Evolutionary conservation across 2,113 vertebrate genomes (phyloP).

Genomic region (Cheirogaleus medius): DNA sequence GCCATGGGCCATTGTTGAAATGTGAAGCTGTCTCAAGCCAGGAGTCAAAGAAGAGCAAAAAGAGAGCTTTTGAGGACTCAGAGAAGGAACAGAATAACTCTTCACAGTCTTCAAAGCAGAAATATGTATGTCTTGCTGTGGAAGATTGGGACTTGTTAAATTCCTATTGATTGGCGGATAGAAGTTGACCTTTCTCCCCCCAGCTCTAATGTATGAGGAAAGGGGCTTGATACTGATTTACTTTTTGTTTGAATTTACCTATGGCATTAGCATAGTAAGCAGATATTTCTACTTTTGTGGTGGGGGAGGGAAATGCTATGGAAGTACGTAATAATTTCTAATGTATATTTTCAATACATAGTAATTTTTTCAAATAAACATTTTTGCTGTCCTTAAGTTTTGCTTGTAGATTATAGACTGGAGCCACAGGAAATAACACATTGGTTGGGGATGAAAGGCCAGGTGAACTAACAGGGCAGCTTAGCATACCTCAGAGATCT

Average conservation of each 20-base stretch:
- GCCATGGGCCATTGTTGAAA: constrained; percentile 69
- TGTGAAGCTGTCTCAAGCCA: constrained; percentile 51
- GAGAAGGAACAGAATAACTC: constrained; percentile 64
- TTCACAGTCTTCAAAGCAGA: constrained; percentile 85
- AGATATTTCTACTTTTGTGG: constrained; percentile 77
- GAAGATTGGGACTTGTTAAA: constrained; percentile 94
- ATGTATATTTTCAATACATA: constrained; percentile 87
- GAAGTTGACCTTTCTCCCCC: constrained; percentile 29
- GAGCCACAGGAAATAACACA: not conserved
- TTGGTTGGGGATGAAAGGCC: not conserved
- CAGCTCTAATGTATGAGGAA: not conserved
- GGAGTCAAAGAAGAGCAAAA: constrained; percentile 80
- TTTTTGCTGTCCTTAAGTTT: constrained; percentile 80
- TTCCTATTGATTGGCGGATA: constrained; percentile 87
- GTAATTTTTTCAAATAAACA: constrained; percentile 86
- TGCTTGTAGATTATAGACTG: constrained; percentile 37
- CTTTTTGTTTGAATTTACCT: constrained; percentile 70
- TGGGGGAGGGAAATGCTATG: constrained; percentile 61
- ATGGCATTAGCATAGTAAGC: constrained; percentile 72
- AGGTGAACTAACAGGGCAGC: not conserved
- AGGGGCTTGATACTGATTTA: constrained; percentile 51
- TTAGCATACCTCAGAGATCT: not conserved
- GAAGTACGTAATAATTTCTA: constrained; percentile 77
- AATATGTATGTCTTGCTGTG: constrained; percentile 83
- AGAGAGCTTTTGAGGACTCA: constrained; percentile 83